Evolutionary conservation across 2,888 invertebrate genomes (phyloP).

Genomic region (Emmelina monodactyla): DNA sequence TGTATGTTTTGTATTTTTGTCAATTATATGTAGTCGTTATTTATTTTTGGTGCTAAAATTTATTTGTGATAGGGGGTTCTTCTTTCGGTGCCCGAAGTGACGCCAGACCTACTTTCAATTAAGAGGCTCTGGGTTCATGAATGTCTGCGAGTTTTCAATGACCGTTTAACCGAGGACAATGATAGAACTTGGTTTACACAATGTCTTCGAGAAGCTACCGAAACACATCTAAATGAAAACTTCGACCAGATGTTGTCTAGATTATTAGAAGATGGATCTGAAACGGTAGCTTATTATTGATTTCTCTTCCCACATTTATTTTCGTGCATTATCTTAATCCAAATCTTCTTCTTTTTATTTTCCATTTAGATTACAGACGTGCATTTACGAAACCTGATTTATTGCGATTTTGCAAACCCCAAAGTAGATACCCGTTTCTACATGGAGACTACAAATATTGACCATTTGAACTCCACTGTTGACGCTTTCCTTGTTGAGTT

Average conservation of each 20-base stretch:
- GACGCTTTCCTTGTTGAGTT: constrained; percentile 90
- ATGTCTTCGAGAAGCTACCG: constrained; percentile 71
- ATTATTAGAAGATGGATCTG: constrained; percentile 39
- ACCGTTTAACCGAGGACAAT: constrained; percentile 84
- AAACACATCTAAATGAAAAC: constrained; percentile 68
- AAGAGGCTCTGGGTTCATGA: constrained; percentile 96
- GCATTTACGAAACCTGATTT: constrained; percentile 86
- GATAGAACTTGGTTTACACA: constrained; percentile 85
- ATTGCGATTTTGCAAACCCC: constrained; percentile 95
- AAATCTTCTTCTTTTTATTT: neutral
- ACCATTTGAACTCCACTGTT: constrained; percentile 80
- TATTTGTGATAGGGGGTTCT: constrained; percentile 85
- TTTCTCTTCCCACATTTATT: neutral
- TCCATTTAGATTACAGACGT: constrained; percentile 73
- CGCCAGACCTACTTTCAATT: constrained; percentile 83
- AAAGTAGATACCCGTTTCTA: constrained; percentile 90
- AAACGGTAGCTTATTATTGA: constrained; percentile 20
- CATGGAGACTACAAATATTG: constrained; percentile 86
- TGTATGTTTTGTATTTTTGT: constrained; percentile 52
- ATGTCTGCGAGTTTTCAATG: constrained; percentile 89
- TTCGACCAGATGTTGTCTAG: constrained; percentile 76
- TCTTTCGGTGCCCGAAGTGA: constrained; percentile 91
- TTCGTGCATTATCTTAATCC: neutral
- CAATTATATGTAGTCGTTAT: too few relatives aligned
- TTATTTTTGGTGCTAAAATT: too few relatives aligned